Conservation (phyloP, 2,113 vertebrate genomes). For the Oreochromis spilurus region DNA sequence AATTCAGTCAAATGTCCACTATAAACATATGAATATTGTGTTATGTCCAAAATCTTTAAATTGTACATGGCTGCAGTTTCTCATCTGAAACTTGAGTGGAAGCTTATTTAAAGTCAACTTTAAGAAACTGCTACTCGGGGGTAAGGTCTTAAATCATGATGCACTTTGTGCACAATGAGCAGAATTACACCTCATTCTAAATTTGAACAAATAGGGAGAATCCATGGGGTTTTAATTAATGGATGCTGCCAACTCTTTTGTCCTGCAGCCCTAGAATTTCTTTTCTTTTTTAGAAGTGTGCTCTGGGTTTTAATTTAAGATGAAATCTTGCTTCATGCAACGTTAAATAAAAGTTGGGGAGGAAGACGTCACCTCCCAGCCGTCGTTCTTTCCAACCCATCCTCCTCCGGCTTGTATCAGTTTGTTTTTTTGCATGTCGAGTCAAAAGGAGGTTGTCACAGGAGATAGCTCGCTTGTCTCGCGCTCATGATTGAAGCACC, state of each 20-base stretch:
- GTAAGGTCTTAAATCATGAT: not conserved
- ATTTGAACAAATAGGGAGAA: not conserved
- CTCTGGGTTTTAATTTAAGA: not conserved
- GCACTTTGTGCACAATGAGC: not conserved
- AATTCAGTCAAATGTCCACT: not conserved
- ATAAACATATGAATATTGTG: not conserved
- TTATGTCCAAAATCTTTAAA: not conserved
- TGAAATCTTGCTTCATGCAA: not conserved
- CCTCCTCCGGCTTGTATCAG: slow-evolving; percentile 22
- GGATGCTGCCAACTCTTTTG: not conserved
- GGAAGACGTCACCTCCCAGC: slow-evolving; percentile 29
- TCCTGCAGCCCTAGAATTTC: not conserved
- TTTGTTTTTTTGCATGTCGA: slow-evolving; percentile 48
- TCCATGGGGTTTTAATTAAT: slow-evolving; percentile 8
- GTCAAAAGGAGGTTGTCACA: slow-evolving; percentile 54
- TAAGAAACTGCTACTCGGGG: not conserved
- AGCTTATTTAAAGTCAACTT: not conserved
- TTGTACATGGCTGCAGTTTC: not conserved
- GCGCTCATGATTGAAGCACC: slow-evolving; percentile 29
- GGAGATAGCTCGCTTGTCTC: slow-evolving; percentile 49
- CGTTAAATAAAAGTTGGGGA: slow-evolving; percentile 7
- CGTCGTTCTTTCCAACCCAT: not conserved
- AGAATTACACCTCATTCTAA: not conserved
- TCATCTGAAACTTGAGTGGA: not conserved
- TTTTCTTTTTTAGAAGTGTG: not conserved